phyloP scores from a whole-genome alignment of 2,888 invertebrate genomes.

The Barypeithes pellucidus region DNA sequence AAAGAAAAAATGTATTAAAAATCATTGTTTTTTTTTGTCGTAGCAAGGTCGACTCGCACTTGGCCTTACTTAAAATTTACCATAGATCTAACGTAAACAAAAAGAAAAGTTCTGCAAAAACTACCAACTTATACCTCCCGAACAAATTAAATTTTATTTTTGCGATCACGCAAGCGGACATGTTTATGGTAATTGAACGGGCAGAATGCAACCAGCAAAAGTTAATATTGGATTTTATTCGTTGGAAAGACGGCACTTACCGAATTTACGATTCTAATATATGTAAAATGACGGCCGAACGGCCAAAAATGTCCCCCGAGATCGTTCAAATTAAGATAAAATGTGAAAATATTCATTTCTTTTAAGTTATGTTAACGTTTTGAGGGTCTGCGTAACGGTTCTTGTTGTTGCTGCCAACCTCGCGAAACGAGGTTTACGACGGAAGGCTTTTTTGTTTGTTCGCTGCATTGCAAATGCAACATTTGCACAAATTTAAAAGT shows the following conservation, averaged over 20 bases:
- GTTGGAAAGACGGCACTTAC: constrained; percentile 61
- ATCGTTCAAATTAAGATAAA: constrained; percentile 49
- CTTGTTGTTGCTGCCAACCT: neutral
- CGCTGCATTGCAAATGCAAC: too few species aligned
- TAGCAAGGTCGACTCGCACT: too few species aligned
- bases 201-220: constrained; percentile 68
- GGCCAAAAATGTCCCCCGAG: constrained; percentile 38
- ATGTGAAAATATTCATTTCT: constrained; percentile 48
- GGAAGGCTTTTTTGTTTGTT: neutral
- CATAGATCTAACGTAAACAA: neutral
- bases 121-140: constrained; percentile 53
- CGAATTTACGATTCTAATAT: constrained; percentile 69
- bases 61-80: too few species aligned
- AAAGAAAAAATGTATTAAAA: too few species aligned
- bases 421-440: constrained; percentile 4
- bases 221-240: constrained; percentile 68
- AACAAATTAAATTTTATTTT: constrained; percentile 69
- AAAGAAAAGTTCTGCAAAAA: constrained; percentile 15
- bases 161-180: constrained; percentile 65
- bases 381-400: constrained; percentile 25
- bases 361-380: constrained; percentile 23
- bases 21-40: too few species aligned
- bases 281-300: constrained; percentile 64
- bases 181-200: constrained; percentile 71
- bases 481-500: neutral